Base-by-base conservation (phyloP, 2,797 vertebrate genomes). In the Semotilus atromaculatus region DNA sequence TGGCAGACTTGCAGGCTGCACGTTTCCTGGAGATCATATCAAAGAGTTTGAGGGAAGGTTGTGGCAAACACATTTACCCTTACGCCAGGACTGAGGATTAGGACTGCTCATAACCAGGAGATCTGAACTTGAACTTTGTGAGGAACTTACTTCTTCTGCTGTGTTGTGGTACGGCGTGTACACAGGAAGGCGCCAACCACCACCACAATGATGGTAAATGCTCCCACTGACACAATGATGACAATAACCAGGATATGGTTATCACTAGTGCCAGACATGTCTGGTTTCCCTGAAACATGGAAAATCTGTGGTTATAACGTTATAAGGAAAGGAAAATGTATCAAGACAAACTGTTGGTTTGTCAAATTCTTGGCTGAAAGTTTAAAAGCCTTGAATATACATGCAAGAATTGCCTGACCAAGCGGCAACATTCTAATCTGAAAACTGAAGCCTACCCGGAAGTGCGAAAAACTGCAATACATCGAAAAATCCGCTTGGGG, bases 121-220 rank as follows among this genome's bases (percentile, higher is more conserved):
- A 45, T 10, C 34, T 78, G 51, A 80, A 66, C 31, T n/a, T 45
- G 62, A 23, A 23, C 34, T 19, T 19, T 45, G 31, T 9, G 34
- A 48, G 53, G 1, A n/a, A 5, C 94, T 95, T 95, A 99, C 98
- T 99, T 99, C 78, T 98, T 99, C 93, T 99, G 98, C 93, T 99
- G 97, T 53, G 97, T 97, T 11, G 95, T 97, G 72, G 97, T 98
- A 21, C 97, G 97, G 0, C 97, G 95, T 0, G 98, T 99, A 90
- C 98, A 99, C 89, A 99, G 95, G 84, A 99, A 96, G 0, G 98
- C 98, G 0, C 98, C 96, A 26, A 99, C 95, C 83, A 99, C 97
- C 75, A 99, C 97, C 82, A 96, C 91, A 36, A 99, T 96, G 70
- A 99, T 97, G 92, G 96, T 99, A 93, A 99, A 96, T 78, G 97